phyloP scores from a whole-genome alignment of 2,797 vertebrate genomes.

The Salarias fasciatus region DNA sequence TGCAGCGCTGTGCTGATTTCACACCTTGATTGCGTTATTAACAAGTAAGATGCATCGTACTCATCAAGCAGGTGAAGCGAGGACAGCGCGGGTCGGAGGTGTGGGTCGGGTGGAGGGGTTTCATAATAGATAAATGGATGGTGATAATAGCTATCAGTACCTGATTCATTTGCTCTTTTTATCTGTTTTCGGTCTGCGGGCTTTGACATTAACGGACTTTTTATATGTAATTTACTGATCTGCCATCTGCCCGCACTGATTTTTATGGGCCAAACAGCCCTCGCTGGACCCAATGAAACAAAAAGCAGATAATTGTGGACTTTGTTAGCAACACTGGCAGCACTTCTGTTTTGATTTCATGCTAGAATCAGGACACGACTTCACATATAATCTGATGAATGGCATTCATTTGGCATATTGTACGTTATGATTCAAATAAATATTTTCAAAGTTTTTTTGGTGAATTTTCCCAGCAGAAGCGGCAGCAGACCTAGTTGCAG shows the following conservation, averaged over 20 bases:
- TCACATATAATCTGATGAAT: slow-evolving; percentile 14
- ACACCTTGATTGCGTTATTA: slow-evolving; percentile 42
- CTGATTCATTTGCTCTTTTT: slow-evolving; percentile 47
- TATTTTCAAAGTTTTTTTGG: too few relatives aligned
- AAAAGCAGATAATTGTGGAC: slow-evolving; percentile 33
- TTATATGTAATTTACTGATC: slow-evolving; percentile 48
- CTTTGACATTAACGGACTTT: slow-evolving; percentile 34
- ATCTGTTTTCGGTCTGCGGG: slow-evolving; percentile 36
- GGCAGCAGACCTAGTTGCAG: slow-evolving; percentile 8
- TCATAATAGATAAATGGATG: slow-evolving; percentile 35
- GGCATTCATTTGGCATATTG: slow-evolving; percentile 1
- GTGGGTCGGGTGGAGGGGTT: not conserved
- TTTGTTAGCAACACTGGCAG: slow-evolving; percentile 38
- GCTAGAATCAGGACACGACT: slow-evolving; percentile 12
- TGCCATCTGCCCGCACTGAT: slow-evolving; percentile 45
- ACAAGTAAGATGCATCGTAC: slow-evolving; percentile 17
- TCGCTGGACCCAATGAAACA: slow-evolving; percentile 34
- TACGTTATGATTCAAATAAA: slow-evolving; percentile 8
- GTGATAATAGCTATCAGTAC: slow-evolving; percentile 32
- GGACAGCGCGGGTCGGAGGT: slow-evolving; percentile 18
- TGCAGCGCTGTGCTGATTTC: slow-evolving; percentile 45
- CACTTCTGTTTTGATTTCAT: slow-evolving; percentile 14
- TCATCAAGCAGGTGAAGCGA: not conserved
- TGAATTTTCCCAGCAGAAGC: slow-evolving; percentile 10
- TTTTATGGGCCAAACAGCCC: slow-evolving; percentile 33